A percentile compares a stretch with the other conserved stretches of the same genome.
These are phyloP conservation scores for Listronotus bonariensis DNA, from an alignment of 1,140 invertebrate genomes.

Conservation along the genomic window DNA sequence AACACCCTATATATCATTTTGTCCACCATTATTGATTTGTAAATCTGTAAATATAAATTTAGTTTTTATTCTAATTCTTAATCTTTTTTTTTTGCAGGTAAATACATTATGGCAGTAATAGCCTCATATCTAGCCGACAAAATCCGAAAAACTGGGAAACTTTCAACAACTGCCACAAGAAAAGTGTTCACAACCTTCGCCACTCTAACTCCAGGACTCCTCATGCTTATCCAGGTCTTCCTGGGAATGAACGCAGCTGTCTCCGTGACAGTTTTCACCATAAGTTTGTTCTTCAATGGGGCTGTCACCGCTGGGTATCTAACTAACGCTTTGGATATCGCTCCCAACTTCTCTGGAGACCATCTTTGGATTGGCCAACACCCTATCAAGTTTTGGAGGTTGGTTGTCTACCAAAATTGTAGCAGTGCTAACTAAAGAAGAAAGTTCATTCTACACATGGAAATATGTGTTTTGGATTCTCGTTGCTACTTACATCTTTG, in stretches of 20 bases:
- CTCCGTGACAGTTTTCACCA: conserved; percentile 76
- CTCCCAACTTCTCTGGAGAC: conserved; percentile 88
- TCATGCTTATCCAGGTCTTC: conserved; percentile 74
- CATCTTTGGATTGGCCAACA: conserved; percentile 90
- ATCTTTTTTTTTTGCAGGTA: conserved; percentile 64
- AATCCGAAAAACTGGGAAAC: conserved; percentile 63
- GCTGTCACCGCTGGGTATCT: conserved; percentile 86
- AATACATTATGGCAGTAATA: conserved; percentile 75
- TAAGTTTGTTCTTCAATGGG: conserved; percentile 79
- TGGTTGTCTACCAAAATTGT: conserved; percentile 85
- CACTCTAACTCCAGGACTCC: conserved; percentile 63
- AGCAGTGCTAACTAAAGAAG: conserved; percentile 76
- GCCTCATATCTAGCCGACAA: conserved; percentile 73
- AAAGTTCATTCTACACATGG: conserved; percentile 79
- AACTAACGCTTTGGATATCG: conserved; percentile 87
- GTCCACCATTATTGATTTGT: no score
- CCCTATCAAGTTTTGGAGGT: conserved; percentile 85
- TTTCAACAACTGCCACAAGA: conserved; percentile 72
- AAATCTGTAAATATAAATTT: no score
- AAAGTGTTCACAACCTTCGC: conserved; percentile 72
- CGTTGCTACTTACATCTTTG: conserved; percentile 71
- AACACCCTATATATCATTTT: no score
- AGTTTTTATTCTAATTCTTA: no score
- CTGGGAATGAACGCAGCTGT: conserved; percentile 69
- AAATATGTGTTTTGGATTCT: conserved; percentile 84